Conservation (phyloP, 2,888 invertebrate species). For the Taphrorychus bicolor region DNA sequence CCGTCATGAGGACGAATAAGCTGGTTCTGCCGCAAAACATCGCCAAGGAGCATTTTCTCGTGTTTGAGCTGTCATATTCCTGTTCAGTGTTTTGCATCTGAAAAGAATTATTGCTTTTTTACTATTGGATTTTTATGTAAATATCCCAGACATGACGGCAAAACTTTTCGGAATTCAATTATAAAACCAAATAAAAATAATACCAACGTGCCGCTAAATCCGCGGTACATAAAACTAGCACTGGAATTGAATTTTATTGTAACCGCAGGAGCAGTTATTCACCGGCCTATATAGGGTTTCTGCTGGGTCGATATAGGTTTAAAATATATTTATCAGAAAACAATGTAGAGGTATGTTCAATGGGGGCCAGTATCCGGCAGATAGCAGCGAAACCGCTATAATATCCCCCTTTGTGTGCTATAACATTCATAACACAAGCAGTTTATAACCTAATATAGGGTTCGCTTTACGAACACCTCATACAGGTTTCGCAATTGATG, state of each 20-base stretch:
- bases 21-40: constrained; percentile 57
- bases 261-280: not conserved
- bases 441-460: constrained; percentile 12
- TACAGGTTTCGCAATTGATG: not conserved
- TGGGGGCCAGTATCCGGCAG: constrained; percentile 18
- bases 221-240: not conserved
- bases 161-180: too few relatives aligned
- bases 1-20: constrained; percentile 55
- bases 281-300: not conserved
- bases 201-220: too few relatives aligned
- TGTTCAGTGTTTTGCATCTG: constrained; percentile 53
- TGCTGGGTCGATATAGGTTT: constrained; percentile 16
- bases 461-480: constrained; percentile 4
- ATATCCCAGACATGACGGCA: too few relatives aligned
- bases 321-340: constrained; percentile 24
- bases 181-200: not conserved
- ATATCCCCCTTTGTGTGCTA: constrained; percentile 16
- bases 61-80: constrained; percentile 28
- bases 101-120: constrained; percentile 32
- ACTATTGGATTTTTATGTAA: not conserved
- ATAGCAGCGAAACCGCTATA: constrained; percentile 18
- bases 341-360: constrained; percentile 22
- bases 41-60: constrained; percentile 51
- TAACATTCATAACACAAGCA: constrained; percentile 1
- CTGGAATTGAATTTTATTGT: not conserved